Conservation (phyloP, 92 coral and sea anemone species). For the Porites rus region DNA sequence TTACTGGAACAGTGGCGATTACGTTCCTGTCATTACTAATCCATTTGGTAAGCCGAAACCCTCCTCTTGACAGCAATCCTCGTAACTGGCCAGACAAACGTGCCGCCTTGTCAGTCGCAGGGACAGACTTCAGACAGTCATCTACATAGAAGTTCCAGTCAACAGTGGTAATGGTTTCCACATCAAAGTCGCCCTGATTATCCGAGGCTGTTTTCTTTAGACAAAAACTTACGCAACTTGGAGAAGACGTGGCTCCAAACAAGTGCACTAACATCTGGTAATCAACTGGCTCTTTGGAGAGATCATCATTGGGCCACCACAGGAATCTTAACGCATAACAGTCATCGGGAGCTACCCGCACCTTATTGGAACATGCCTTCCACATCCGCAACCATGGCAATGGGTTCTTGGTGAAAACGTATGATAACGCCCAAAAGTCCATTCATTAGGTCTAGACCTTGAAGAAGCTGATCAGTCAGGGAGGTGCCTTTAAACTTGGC, state of each 20-base stretch:
- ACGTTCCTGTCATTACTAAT: constrained; percentile 34
- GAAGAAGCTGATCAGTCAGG: constrained; percentile 57
- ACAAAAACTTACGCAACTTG: background rate
- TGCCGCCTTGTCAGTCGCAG: constrained; percentile 8
- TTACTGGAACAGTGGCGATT: constrained; percentile 27
- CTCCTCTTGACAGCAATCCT: constrained; percentile 31
- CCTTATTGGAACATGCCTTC: background rate
- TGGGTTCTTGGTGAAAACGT: constrained; percentile 62
- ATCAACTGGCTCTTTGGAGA: background rate
- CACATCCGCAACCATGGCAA: background rate
- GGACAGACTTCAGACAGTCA: constrained; percentile 39
- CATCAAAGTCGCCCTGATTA: background rate
- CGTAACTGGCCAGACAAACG: background rate
- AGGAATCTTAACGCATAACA: background rate
- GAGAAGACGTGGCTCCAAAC: background rate
- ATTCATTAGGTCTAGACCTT: constrained; percentile 70
- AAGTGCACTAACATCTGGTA: background rate
- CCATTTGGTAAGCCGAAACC: constrained; percentile 56
- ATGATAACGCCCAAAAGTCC: constrained; percentile 50
- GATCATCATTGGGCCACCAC: background rate
- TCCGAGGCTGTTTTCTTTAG: background rate
- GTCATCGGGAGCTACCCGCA: background rate
- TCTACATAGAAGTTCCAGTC: constrained; percentile 45
- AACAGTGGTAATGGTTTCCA: background rate
- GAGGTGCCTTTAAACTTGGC: constrained; percentile 47